Evolutionary conservation across 1,140 invertebrate genomes (phyloP), one percentile per base, ranked within the genome.

Genomic region (Temnothorax longispinosus): DNA sequence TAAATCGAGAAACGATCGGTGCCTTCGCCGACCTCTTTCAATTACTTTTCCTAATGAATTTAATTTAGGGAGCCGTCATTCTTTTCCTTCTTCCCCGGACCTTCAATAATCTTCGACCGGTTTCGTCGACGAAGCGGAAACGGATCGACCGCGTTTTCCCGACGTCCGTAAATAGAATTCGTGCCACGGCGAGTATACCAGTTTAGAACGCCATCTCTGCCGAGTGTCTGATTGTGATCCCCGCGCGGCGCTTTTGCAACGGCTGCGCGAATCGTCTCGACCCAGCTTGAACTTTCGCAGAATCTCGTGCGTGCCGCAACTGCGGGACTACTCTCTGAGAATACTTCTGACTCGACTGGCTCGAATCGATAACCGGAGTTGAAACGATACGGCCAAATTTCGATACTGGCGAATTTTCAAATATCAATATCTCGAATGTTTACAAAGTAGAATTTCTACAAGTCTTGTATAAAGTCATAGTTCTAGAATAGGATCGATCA

Each of bases 41-140:
- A 84, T 84, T 84, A 84, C 80, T 84, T 84, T 84, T 75, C 80
- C 80, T 84, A 84, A 84, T 84, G 69, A 84, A 84, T 84, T 84
- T 84, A 84, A 84, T 84, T 84, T 84, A 84, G 69, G 80, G 21
- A 38, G 69, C 38, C 69, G 80, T 84, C 69, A 75, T 84, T 84
- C 44, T 44, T 67, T 54, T 27, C 18, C 27, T 35, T 47, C 50
- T 41, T 60, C 38, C 38, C 41, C 18, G 7, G 18, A 0, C 6
- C 50, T 38, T 81, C 80, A 47, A 44, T 74, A 75, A 84, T 84
- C 44, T 54, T 13, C 38, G 69, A 60, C 56, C 15, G 69, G 69
- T 84, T 74, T 41, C 54, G 58, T 47, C 69, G 69, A 84, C 69
- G 69, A 84, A 32, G 54, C 80, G 41, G 69, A 84, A 84, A 50